Conservation (phyloP, 2,113 vertebrate genomes). For the Clarias magur region DNA sequence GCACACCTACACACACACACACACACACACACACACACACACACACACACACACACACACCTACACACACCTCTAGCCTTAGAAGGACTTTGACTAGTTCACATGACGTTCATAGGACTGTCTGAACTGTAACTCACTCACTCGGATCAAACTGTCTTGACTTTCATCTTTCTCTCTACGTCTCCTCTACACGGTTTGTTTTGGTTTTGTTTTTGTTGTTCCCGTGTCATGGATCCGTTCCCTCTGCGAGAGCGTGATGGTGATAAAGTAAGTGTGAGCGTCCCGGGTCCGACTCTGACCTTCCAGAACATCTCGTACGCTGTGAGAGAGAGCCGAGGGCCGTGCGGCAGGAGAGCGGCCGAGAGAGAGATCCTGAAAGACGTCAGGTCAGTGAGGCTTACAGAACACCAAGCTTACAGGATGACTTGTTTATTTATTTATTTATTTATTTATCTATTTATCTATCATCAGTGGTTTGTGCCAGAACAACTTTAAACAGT, state of each 20-base stretch:
- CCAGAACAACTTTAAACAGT: neutral
- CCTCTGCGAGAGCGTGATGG: neutral
- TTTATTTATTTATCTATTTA: no score
- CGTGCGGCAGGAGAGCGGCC: conserved; percentile 56
- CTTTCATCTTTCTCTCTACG: neutral
- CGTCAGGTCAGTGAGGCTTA: conserved; percentile 63
- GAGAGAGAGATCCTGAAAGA: conserved; percentile 70
- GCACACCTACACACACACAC: no score
- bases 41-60: no score
- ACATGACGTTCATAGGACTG: neutral
- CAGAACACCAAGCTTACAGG: neutral
- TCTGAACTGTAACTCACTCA: neutral
- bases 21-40: no score
- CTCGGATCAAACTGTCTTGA: neutral
- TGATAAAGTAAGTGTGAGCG: conserved; percentile 49
- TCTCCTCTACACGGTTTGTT: neutral
- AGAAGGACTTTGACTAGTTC: conserved; percentile 42
- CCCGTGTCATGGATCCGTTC: neutral
- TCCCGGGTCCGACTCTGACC: conserved; percentile 65
- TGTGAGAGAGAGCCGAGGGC: conserved; percentile 58
- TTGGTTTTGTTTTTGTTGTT: conserved; percentile 18
- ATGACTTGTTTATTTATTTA: neutral
- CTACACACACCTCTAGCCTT: no score
- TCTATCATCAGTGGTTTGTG: neutral
- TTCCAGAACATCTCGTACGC: conserved; percentile 69